phyloP scores from a whole-genome alignment of 2,888 invertebrate species.

The Spatulosminthurus flaviceps region DNA sequence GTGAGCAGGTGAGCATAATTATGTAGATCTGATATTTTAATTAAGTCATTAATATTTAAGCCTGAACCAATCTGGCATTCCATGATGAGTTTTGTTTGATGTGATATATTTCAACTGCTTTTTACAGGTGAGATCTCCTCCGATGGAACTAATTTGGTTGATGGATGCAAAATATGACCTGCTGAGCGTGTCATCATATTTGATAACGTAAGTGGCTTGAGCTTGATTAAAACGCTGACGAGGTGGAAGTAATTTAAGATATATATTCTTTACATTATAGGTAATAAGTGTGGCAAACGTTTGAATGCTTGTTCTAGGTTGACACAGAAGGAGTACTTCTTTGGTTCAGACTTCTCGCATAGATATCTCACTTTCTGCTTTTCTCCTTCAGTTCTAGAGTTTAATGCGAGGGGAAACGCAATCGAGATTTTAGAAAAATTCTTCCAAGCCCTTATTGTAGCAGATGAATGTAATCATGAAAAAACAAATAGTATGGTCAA shows the following conservation, averaged over 20 bases:
- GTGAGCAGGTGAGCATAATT: constrained; percentile 37
- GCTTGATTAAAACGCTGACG: no score
- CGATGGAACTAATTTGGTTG: constrained; percentile 57
- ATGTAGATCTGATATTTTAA: not conserved
- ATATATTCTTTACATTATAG: no score
- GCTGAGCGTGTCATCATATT: constrained; percentile 49
- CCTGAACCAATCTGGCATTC: no score
- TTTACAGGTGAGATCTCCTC: constrained; percentile 56
- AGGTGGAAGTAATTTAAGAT: no score
- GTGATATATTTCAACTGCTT: no score
- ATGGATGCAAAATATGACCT: constrained; percentile 54
- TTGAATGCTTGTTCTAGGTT: constrained; percentile 26
- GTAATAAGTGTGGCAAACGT: no score
- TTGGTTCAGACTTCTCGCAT: constrained; percentile 48
- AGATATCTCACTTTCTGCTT: constrained; percentile 54
- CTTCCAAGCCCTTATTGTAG: constrained; percentile 49
- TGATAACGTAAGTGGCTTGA: constrained; percentile 54
- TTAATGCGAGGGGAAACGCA: constrained; percentile 34
- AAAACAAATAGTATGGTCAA: constrained; percentile 32
- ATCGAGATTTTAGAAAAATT: constrained; percentile 55
- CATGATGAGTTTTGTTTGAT: not conserved
- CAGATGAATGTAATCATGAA: constrained; percentile 52
- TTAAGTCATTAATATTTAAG: no score
- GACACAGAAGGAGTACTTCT: constrained; percentile 32
- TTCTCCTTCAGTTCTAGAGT: constrained; percentile 47